A percentile compares a stretch with the other conserved stretches of the same genome.
Evolutionary conservation across 2,113 vertebrate species (phyloP).

Genomic region (Anser brachyrhynchus): DNA sequence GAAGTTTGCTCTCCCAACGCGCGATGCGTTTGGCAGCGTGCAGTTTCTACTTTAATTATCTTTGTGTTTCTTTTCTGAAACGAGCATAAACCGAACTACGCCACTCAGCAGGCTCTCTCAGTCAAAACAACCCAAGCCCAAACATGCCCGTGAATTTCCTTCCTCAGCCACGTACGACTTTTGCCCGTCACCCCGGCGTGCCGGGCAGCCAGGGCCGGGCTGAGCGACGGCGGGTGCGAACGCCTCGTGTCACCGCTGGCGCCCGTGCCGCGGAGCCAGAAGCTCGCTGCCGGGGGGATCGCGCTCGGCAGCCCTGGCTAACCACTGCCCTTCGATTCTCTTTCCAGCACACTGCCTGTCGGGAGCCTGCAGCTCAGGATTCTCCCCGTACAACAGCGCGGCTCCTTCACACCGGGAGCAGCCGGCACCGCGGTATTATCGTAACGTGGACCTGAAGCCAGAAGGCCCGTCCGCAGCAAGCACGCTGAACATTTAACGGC

Average conservation of each 20-base stretch:
- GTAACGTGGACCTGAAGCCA: not conserved
- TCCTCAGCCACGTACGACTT: not conserved
- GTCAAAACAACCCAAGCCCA: not conserved
- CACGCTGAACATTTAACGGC: rapidly evolving
- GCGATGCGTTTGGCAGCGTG: not conserved
- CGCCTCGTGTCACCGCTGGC: no score
- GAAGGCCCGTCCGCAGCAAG: no score
- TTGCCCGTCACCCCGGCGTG: not conserved
- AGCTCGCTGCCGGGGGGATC: not conserved
- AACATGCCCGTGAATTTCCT: not conserved
- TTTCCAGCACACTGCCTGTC: not conserved
- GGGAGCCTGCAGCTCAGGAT: not conserved
- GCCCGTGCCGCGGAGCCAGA: not conserved
- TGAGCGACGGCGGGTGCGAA: rapidly evolving
- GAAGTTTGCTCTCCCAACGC: not conserved
- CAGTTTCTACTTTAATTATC: not conserved
- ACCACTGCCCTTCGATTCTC: not conserved
- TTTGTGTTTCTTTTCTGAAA: not conserved
- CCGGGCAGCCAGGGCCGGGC: rapidly evolving
- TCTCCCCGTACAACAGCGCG: not conserved
- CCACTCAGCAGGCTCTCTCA: rapidly evolving
- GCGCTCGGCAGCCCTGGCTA: rapidly evolving
- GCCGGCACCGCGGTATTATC: no score
- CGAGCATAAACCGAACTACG: not conserved
- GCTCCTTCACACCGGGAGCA: not conserved